These are phyloP conservation scores for Drosophila pachea DNA, from an alignment of 1,140 invertebrate genomes.

Conservation along the genomic window DNA sequence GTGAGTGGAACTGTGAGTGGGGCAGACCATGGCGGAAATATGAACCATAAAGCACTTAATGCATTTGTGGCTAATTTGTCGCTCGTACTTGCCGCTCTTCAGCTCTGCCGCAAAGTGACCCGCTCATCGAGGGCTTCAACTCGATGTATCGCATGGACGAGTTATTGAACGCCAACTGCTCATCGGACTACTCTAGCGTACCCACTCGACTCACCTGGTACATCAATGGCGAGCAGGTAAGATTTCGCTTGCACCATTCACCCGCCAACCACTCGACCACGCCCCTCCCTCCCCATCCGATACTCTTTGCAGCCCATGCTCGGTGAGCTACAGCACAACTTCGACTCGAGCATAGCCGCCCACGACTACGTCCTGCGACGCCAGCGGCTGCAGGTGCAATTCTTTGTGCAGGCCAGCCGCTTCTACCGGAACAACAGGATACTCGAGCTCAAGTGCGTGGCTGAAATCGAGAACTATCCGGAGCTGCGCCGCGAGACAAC, in stretches of 20 bases:
- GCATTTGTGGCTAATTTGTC: constrained; percentile 32
- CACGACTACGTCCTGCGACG: constrained; percentile 73
- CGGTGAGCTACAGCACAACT: constrained; percentile 67
- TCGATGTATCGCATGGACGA: constrained; percentile 81
- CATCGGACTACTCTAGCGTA: constrained; percentile 81
- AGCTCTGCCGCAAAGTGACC: constrained; percentile 82
- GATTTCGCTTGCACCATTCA: neutral
- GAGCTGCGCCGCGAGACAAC: constrained; percentile 65
- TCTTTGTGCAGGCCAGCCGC: constrained; percentile 72
- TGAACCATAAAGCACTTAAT: constrained; percentile 16
- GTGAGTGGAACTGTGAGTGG: constrained; percentile 64
- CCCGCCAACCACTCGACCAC: neutral
- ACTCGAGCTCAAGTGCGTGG: constrained; percentile 75
- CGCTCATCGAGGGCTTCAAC: constrained; percentile 80
- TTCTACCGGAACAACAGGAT: constrained; percentile 64
- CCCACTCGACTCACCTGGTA: constrained; percentile 83
- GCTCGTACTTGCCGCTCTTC: constrained; percentile 13
- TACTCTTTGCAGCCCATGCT: constrained; percentile 57
- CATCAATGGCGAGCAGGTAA: constrained; percentile 82
- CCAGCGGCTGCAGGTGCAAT: constrained; percentile 70
- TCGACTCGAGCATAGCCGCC: constrained; percentile 71
- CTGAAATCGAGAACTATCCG: constrained; percentile 78
- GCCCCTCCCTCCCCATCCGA: neutral
- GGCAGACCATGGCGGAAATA: constrained; percentile 22
- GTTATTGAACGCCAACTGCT: constrained; percentile 81